Conservation (phyloP, 2,113 vertebrate genomes). For the Carettochelys insculpta region DNA sequence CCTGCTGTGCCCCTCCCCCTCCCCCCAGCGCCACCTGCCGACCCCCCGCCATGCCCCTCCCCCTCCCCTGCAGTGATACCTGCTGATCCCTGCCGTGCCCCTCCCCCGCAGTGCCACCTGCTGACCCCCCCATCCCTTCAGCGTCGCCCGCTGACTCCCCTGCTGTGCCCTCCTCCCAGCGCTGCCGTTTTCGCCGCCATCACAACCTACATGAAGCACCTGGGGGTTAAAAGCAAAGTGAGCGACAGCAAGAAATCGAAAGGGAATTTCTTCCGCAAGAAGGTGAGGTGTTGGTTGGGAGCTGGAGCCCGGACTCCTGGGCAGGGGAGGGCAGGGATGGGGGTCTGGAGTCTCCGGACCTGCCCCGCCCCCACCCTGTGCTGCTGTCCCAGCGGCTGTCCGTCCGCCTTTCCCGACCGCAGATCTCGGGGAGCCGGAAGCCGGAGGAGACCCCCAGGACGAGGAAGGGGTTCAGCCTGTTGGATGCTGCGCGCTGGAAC, state of each 20-base stretch:
- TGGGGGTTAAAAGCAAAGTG: constrained; percentile 86
- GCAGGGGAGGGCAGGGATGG: too few species aligned
- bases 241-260: constrained; percentile 88
- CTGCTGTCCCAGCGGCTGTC: too few species aligned
- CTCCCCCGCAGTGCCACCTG: rapidly evolving
- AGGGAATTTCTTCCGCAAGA: constrained; percentile 86
- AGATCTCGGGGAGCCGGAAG: constrained; percentile 76
- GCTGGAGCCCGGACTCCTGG: not conserved
- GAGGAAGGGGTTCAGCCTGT: constrained; percentile 77
- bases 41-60: too few species aligned
- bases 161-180: constrained; percentile 53
- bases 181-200: constrained; percentile 84
- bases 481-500: constrained; percentile 77
- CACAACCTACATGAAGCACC: constrained; percentile 86
- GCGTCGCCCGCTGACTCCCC: not conserved
- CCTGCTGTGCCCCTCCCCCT: too few species aligned
- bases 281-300: constrained; percentile 56
- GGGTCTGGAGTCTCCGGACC: not conserved
- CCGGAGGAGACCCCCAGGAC: constrained; percentile 78
- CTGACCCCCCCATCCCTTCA: not conserved
- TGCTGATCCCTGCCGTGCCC: too few species aligned
- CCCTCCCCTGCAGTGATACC: too few species aligned
- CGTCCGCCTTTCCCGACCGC: not conserved
- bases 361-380: too few species aligned
- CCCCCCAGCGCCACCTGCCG: too few species aligned